A percentile compares a stretch with the other conserved stretches of the same genome.
phyloP scores from a whole-genome alignment of 2,888 invertebrate species.

The Thecophora atra region DNA sequence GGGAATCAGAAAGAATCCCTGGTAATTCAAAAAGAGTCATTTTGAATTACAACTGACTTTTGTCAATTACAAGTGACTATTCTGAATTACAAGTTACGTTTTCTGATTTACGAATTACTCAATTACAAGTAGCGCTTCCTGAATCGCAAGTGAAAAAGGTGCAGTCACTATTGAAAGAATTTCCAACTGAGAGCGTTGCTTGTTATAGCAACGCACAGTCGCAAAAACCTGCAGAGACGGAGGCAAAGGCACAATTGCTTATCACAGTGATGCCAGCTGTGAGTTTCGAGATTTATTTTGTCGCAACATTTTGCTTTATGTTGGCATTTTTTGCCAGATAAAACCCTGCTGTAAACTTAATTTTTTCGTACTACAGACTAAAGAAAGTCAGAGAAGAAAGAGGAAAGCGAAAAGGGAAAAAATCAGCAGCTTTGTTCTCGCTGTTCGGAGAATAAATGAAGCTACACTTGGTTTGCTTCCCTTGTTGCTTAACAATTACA shows the following conservation, averaged over 20 bases:
- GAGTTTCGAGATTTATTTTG: constrained; percentile 31
- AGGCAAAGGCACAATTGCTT: constrained; percentile 22
- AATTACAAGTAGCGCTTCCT: too few relatives aligned
- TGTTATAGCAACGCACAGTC: too few relatives aligned
- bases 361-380: background rate
- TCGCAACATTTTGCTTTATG: constrained; percentile 35
- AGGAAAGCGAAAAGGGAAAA: background rate
- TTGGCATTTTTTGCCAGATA: constrained; percentile 15
- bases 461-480: constrained; percentile 1
- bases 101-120: too few relatives aligned
- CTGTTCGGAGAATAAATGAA: constrained; percentile 16
- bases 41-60: too few relatives aligned
- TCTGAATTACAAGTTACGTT: too few relatives aligned
- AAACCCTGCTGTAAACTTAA: background rate
- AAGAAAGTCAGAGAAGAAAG: background rate
- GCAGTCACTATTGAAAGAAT: too few relatives aligned
- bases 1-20: too few relatives aligned
- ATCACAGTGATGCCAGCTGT: constrained; percentile 34
- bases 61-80: too few relatives aligned
- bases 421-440: constrained; percentile 12
- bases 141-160: too few relatives aligned
- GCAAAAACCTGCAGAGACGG: background rate
- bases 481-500: background rate
- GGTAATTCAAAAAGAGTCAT: too few relatives aligned
- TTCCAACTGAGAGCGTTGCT: too few relatives aligned